Conservation (phyloP, 2,888 invertebrate species). For the Drepanosiphum platanoidis region DNA sequence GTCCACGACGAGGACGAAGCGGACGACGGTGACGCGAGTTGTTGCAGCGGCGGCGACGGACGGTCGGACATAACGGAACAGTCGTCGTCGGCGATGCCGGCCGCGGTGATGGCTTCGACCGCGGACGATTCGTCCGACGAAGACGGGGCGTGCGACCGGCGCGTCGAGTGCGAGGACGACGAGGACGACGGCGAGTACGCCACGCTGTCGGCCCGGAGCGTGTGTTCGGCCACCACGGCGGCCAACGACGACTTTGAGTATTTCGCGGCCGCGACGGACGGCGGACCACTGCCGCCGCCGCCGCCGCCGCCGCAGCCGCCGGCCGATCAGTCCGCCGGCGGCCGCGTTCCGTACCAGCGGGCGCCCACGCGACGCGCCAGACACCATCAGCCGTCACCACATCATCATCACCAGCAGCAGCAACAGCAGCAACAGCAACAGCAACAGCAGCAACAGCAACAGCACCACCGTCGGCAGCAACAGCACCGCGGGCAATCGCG, state of each 20-base stretch:
- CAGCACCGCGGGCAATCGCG: not conserved
- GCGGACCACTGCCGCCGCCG: not conserved
- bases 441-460: not conserved
- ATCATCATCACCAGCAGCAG: not conserved
- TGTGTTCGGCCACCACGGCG: constrained; percentile 73
- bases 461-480: not conserved
- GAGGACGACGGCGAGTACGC: constrained; percentile 68
- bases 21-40: constrained; percentile 41
- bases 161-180: constrained; percentile 52
- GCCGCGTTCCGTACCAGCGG: constrained; percentile 32
- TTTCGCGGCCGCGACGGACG: constrained; percentile 66
- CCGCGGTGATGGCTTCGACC: not conserved
- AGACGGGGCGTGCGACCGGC: constrained; percentile 67
- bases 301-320: not conserved
- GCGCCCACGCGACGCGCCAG: constrained; percentile 47
- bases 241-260: constrained; percentile 76
- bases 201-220: constrained; percentile 68
- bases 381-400: constrained; percentile 31
- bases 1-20: not conserved
- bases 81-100: not conserved
- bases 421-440: not conserved
- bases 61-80: too few relatives aligned
- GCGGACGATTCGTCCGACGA: constrained; percentile 63
- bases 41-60: constrained; percentile 59
- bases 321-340: not conserved